Evolutionary conservation across 2,888 invertebrate species (phyloP).

Genomic region (Drosophila mulleri): DNA sequence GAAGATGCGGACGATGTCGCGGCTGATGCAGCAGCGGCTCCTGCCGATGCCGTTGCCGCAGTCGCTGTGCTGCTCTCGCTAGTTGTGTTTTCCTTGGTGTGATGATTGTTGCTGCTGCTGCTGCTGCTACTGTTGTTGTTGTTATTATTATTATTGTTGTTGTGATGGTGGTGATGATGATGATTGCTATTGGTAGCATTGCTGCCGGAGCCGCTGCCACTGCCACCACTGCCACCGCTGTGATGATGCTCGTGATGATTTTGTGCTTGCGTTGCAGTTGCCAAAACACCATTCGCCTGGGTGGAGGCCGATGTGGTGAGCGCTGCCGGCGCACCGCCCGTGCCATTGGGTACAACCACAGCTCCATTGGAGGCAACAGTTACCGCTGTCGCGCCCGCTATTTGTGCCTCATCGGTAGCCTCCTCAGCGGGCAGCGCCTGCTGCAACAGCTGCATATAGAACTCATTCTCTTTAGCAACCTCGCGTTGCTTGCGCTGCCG

Average conservation of each 20-base stretch:
- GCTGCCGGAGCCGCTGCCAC: slow-evolving; percentile 47
- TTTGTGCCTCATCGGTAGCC: slow-evolving; percentile 50
- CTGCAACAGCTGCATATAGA: slow-evolving; percentile 95
- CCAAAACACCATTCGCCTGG: slow-evolving; percentile 78
- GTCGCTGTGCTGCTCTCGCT: slow-evolving; percentile 33
- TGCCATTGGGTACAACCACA: slow-evolving; percentile 61
- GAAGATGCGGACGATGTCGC: slow-evolving; percentile 40
- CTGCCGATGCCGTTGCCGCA: slow-evolving; percentile 27
- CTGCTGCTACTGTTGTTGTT: not conserved
- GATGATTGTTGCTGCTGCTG: slow-evolving; percentile 43
- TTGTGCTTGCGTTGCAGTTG: slow-evolving; percentile 69
- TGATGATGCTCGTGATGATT: slow-evolving; percentile 80
- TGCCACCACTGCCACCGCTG: slow-evolving; percentile 37
- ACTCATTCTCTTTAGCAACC: slow-evolving; percentile 97
- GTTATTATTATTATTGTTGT: slow-evolving; percentile 17
- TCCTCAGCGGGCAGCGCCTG: slow-evolving; percentile 91
- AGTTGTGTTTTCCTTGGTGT: slow-evolving; percentile 49
- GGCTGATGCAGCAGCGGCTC: slow-evolving; percentile 37
- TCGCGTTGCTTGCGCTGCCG: slow-evolving; percentile 95
- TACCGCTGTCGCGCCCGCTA: slow-evolving; percentile 42
- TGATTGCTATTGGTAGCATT: slow-evolving; percentile 76
- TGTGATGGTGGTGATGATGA: slow-evolving; percentile 60
- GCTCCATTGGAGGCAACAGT: slow-evolving; percentile 42
- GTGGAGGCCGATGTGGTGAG: slow-evolving; percentile 35
- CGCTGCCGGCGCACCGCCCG: slow-evolving; percentile 39